Conservation (phyloP, 1,140 invertebrate species). For the Drepana arcuata region DNA sequence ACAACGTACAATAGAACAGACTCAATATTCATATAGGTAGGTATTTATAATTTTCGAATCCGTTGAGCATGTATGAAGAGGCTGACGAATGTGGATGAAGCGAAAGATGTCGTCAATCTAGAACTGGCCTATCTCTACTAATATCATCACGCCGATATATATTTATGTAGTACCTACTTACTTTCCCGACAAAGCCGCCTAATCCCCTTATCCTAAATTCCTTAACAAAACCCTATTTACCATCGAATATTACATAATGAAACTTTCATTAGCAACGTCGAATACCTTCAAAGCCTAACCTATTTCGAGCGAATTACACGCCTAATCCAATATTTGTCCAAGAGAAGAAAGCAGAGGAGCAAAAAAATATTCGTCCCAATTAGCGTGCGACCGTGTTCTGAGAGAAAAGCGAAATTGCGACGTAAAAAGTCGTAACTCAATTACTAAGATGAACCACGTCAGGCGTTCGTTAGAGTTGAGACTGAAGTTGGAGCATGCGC, state of each 20-base stretch:
- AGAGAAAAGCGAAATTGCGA: constrained; percentile 67
- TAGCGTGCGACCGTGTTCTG: constrained; percentile 58
- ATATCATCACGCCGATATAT: no score
- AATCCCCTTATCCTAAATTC: no score
- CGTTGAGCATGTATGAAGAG: no score
- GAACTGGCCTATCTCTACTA: no score
- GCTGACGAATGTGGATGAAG: no score
- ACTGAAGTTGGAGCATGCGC: constrained; percentile 61
- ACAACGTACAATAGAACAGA: no score
- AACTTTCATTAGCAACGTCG: constrained; percentile 19
- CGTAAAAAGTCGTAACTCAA: constrained; percentile 71
- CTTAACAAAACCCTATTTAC: not conserved
- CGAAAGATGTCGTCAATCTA: no score
- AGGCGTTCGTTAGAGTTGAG: constrained; percentile 56
- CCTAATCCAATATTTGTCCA: constrained; percentile 63
- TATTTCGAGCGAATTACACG: constrained; percentile 33
- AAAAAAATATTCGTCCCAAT: constrained; percentile 57
- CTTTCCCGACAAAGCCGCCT: no score
- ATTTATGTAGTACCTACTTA: no score
- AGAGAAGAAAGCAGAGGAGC: constrained; percentile 29
- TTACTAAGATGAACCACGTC: constrained; percentile 65
- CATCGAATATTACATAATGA: constrained; percentile 4
- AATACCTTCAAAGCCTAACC: constrained; percentile 27
- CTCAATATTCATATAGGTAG: no score
- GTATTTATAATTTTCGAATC: no score